Evolutionary conservation across 2,113 vertebrate genomes (phyloP), one percentile per base, ranked within the genome.

Genomic region (Scopus umbretta): DNA sequence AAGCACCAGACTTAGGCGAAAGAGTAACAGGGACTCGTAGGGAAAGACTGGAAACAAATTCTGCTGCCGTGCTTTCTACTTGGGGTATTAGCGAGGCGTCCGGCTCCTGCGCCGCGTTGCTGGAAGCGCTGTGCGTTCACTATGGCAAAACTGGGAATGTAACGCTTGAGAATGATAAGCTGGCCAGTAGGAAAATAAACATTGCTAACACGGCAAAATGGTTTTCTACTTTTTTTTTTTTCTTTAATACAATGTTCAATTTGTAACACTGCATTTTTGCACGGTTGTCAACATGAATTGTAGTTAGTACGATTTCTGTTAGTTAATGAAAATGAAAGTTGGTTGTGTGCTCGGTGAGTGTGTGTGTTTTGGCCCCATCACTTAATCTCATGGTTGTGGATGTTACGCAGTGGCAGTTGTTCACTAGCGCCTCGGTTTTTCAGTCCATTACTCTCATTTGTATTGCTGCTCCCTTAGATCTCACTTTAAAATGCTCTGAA

Each of bases 11-110:
- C 74, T 12, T 42, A n/a, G n/a, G n/a, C n/a, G n/a, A n/a, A n/a
- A n/a, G n/a, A n/a, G n/a, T n/a, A n/a, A n/a, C n/a, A n/a, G n/a
- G n/a, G n/a, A 0, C 40, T 7, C 29, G 2, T 25, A 30, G 42
- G 7, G 19, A 10, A 9, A 5, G 10, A 2, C 53, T 26, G 65
- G 34, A 56, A 52, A 18, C 18, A 22, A 16, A 30, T 15, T 11
- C 75, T 61, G 61, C 34, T 13, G 0, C 18, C 10, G n/a, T 11
- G 1, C 58, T 67, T 79, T 29, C 3, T 19, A 0, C 56, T 1
- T 0, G 0, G 40, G 32, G 2, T 16, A 0, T 6, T 15, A 3
- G 70, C 1, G 43, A 30, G n/a, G 1, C 6, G 29, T 8, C 18
- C 81, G 1, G 42, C 38, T 26, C 5, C 59, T 36, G 55, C 2